Evolutionary conservation across 2,113 vertebrate genomes (phyloP).

Genomic region (Gila orcuttii): DNA sequence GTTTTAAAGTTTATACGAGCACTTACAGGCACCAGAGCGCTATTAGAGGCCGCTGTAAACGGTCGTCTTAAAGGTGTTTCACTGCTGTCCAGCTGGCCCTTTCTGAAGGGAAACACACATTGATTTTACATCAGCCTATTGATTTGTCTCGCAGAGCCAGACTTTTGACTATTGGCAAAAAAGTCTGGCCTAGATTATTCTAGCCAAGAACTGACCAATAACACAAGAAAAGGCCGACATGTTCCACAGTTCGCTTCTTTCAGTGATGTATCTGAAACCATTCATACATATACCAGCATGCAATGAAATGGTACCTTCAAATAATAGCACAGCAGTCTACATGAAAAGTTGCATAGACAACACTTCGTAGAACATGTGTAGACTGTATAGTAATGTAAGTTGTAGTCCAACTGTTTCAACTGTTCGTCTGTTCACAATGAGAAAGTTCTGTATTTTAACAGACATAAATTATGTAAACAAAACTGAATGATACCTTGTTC

Average conservation of each 20-base stretch:
- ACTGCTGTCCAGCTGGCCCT: not conserved
- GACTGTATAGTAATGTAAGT: not conserved
- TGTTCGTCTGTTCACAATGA: not conserved
- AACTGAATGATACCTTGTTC: not conserved
- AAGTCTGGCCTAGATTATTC: not conserved
- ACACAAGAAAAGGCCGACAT: not conserved
- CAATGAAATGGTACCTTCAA: not conserved
- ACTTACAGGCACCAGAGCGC: conserved; percentile 14
- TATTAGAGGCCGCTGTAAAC: conserved; percentile 17
- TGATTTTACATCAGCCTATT: not conserved
- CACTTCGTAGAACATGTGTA: not conserved
- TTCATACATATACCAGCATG: not conserved
- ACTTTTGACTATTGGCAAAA: not conserved
- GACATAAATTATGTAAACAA: not conserved
- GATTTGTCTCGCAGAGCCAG: not conserved
- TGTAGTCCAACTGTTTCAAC: not conserved
- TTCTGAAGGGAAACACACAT: not conserved
- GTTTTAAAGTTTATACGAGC: conserved; percentile 28
- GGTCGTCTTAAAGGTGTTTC: conserved; percentile 2
- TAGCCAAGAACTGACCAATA: not conserved
- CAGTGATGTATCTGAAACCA: not conserved
- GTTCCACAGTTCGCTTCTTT: not conserved
- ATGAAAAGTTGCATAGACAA: too few relatives aligned
- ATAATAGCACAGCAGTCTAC: not conserved
- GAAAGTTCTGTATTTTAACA: not conserved